Base-by-base conservation (phyloP, 2,113 vertebrate species). In the Gasterosteus nipponicus region DNA sequence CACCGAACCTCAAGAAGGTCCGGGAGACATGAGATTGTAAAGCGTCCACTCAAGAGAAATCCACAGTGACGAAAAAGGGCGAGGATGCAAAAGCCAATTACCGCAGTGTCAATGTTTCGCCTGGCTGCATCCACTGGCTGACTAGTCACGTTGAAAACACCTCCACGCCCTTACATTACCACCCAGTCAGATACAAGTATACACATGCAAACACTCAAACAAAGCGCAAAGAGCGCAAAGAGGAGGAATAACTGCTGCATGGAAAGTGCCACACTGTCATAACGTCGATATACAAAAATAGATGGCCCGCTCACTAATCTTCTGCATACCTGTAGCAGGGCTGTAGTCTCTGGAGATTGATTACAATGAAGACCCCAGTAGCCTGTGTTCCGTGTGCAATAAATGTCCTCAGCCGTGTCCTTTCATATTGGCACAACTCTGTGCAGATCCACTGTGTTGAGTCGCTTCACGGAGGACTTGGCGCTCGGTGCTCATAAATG, bases 241-340 rank as follows among this genome's bases (percentile, higher is more conserved):
- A 68, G 38, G 41, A 73, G 33, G 57, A 72, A 60, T 31, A 47
- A 38, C 10, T 1, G 3, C 19, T 10, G 11, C 26, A 33, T 22
- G 33, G 57, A 78, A 67, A 49, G 31, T 69, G 6, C n/a, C 51
- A 59, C 38, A 18, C 18, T n/a, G 18, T 2, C 22, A 64, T 12
- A 64, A 67, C 8, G 60, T 4, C 39, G 19, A 31, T 15, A 49
- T 29, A 41, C 19, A 77, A 69, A 80, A 74, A 78, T 38, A 85
- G 56, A 69, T 19, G n/a, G 12, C 70, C 42, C 38, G 29, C 2
- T 73, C 39, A 75, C 38, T 66, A 14, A 54, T 78, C 59, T 81
- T 63, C 5, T 66, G 49, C 82, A 73, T 86, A 89, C 89, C 89
- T 88, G 80, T 38, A 69, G 80, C 62, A 46, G 60, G 11, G 65